Percentiles rank a stretch among this genome's conserved stretches.
Evolutionary conservation across 2,113 vertebrate species (phyloP).

Genomic region (Percina caprodes): DNA sequence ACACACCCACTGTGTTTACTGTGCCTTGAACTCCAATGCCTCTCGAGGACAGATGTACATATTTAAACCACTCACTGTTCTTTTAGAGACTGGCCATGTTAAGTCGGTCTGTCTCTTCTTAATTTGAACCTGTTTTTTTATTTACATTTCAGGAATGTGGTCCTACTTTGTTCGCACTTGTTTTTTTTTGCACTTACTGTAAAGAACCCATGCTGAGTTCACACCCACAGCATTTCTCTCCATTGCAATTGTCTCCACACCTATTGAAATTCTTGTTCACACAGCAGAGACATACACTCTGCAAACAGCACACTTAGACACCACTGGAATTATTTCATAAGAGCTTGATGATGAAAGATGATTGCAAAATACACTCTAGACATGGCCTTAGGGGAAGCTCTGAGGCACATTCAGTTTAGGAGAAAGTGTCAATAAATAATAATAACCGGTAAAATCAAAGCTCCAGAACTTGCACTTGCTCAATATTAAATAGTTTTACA

Average conservation of each 20-base stretch:
- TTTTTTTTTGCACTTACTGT: conserved; percentile 3
- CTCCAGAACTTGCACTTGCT: neutral
- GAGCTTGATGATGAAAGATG: conserved; percentile 17
- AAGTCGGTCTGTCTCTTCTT: neutral
- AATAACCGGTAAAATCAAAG: neutral
- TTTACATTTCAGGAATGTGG: conserved; percentile 12
- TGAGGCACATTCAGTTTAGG: neutral
- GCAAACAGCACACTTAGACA: conserved; percentile 12
- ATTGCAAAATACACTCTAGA: conserved; percentile 9
- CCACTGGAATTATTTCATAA: conserved; percentile 20
- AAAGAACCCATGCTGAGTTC: neutral
- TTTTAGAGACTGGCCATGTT: neutral
- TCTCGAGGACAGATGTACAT: neutral
- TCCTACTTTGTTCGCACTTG: conserved; percentile 8
- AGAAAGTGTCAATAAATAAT: conserved; percentile 11
- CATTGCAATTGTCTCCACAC: conserved; percentile 15
- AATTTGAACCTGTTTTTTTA: neutral
- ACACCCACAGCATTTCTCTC: conserved; percentile 9
- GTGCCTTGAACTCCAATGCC: conserved; percentile 3
- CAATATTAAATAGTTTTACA: neutral
- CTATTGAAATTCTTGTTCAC: conserved; percentile 19
- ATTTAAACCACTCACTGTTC: neutral
- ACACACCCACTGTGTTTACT: neutral
- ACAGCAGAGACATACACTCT: conserved; percentile 18
- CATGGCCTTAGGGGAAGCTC: neutral